Conservation (phyloP, 2,113 vertebrate genomes). For the Vombatus ursinus region DNA sequence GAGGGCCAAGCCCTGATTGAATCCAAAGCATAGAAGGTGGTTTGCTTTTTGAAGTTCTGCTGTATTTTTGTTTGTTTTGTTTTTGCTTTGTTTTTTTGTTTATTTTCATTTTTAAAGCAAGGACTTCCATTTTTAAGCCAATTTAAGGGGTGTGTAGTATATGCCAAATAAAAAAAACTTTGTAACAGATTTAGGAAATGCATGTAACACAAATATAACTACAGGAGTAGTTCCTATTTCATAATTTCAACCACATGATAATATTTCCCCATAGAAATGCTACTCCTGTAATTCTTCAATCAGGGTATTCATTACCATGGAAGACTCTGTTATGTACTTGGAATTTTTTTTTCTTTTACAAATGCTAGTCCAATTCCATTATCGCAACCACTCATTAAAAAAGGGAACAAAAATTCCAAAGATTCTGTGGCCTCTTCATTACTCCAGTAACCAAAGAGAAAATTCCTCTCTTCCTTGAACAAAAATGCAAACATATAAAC, state of each 20-base stretch:
- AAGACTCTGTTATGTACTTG: conserved; percentile 2
- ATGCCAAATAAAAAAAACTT: background rate
- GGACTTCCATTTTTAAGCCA: background rate
- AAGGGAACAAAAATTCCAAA: background rate
- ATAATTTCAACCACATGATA: background rate
- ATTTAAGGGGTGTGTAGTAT: background rate
- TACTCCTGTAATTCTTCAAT: background rate
- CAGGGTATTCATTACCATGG: conserved; percentile 8
- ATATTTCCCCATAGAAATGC: background rate
- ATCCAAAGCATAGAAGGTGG: background rate
- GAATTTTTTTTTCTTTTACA: conserved; percentile 24
- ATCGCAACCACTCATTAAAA: conserved; percentile 31
- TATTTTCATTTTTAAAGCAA: background rate
- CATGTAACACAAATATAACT: background rate
- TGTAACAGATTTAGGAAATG: background rate
- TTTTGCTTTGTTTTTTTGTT: background rate
- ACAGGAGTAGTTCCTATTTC: background rate
- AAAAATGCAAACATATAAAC: conserved; percentile 48
- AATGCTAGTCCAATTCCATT: conserved; percentile 16
- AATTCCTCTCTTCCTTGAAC: conserved; percentile 54
- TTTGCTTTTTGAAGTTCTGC: background rate
- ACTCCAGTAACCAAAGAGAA: conserved; percentile 58
- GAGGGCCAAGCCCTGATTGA: background rate
- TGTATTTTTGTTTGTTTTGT: background rate
- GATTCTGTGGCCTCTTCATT: conserved; percentile 55